Percentiles rank a stretch among this genome's conserved stretches.
phyloP scores from a whole-genome alignment of 2,888 invertebrate genomes.

The Parnassius orleans region DNA sequence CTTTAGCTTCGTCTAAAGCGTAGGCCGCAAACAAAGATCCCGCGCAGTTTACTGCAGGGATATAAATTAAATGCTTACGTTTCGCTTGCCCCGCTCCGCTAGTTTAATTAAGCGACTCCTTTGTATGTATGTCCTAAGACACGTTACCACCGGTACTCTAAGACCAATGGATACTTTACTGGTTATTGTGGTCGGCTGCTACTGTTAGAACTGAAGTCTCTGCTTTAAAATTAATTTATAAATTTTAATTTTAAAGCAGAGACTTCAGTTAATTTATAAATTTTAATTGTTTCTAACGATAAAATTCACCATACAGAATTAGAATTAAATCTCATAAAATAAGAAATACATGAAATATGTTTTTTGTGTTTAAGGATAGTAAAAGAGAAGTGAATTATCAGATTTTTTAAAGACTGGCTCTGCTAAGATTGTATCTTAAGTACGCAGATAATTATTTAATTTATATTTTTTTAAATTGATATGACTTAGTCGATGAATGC shows the following conservation, averaged over 20 bases:
- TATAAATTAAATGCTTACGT: slow-evolving; percentile 81
- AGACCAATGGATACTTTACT: slow-evolving; percentile 31
- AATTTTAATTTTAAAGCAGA: too few relatives aligned
- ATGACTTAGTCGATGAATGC: too few relatives aligned
- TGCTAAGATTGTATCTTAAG: too few relatives aligned
- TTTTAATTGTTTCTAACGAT: background rate
- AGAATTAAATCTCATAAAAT: too few relatives aligned
- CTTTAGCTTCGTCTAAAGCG: slow-evolving; percentile 48
- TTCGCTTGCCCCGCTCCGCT: slow-evolving; percentile 74
- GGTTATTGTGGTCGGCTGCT: slow-evolving; percentile 25
- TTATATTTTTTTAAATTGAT: too few relatives aligned
- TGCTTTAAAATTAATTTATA: background rate
- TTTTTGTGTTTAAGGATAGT: too few relatives aligned
- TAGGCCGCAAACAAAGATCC: slow-evolving; percentile 54
- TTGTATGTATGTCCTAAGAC: slow-evolving; percentile 74
- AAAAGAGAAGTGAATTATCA: too few relatives aligned
- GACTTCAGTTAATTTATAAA: too few relatives aligned
- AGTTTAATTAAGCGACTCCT: slow-evolving; percentile 79
- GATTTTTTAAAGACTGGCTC: too few relatives aligned
- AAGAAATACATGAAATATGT: too few relatives aligned
- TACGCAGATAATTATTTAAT: too few relatives aligned
- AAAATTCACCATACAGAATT: too few relatives aligned
- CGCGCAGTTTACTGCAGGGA: slow-evolving; percentile 79
- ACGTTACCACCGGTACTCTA: slow-evolving; percentile 47
- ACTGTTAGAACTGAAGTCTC: background rate